Conservation (phyloP, 2,113 vertebrate genomes). For the Prochilodus magdalenae region DNA sequence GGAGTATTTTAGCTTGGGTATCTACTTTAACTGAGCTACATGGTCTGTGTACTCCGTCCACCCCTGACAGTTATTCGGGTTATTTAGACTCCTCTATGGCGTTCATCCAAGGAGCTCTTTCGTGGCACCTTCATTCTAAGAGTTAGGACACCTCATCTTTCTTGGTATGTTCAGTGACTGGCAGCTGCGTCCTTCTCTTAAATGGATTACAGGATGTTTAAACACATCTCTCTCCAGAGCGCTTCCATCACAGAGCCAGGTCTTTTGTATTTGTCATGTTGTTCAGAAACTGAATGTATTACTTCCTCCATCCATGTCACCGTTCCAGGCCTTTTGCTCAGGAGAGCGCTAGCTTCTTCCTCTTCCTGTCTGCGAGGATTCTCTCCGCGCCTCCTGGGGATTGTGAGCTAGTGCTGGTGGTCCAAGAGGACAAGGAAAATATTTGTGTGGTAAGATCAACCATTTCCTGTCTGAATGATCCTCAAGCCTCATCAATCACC, state of each 20-base stretch:
- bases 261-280: constrained; percentile 35
- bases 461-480: constrained; percentile 56
- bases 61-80: too few relatives aligned
- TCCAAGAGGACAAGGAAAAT: constrained; percentile 38
- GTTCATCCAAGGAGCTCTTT: too few relatives aligned
- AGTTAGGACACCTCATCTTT: too few relatives aligned
- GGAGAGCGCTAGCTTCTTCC: constrained; percentile 10
- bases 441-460: constrained; percentile 43
- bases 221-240: not conserved
- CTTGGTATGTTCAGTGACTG: not conserved
- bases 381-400: constrained; percentile 20
- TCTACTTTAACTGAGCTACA: too few relatives aligned
- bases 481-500: constrained; percentile 52
- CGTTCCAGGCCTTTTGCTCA: constrained; percentile 18
- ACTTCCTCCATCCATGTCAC: constrained; percentile 7
- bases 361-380: constrained; percentile 33
- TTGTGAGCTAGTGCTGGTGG: constrained; percentile 30
- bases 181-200: not conserved
- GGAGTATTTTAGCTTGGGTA: too few relatives aligned
- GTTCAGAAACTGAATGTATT: constrained; percentile 8
- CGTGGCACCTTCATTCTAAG: too few relatives aligned
- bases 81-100: too few relatives aligned
- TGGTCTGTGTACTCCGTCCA: too few relatives aligned
- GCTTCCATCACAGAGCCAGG: constrained; percentile 1
- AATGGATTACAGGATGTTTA: constrained; percentile 13